These are phyloP conservation scores for Ditula angustiorana DNA, from an alignment of 2,888 invertebrate genomes.

Conservation along the genomic window DNA sequence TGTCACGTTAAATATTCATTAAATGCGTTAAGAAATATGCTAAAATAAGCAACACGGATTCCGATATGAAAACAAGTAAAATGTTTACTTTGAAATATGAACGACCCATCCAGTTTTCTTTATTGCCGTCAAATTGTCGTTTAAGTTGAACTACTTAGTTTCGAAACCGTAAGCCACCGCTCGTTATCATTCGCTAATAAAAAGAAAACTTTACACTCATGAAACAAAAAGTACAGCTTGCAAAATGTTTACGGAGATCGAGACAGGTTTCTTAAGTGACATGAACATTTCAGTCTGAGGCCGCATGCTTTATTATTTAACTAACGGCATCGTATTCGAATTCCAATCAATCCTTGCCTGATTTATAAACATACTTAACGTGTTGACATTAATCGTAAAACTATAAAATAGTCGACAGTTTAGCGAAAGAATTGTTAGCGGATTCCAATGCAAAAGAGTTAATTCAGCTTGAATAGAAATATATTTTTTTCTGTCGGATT, in stretches of 20 bases:
- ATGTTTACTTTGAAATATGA: slow-evolving; percentile 6
- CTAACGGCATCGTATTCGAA: slow-evolving; percentile 59
- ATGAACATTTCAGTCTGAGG: slow-evolving; percentile 4
- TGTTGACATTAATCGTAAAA: slow-evolving; percentile 54
- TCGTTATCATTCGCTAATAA: slow-evolving; percentile 33
- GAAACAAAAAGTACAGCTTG: slow-evolving; percentile 8
- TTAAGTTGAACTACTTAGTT: slow-evolving; percentile 26
- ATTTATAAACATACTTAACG: slow-evolving; percentile 57
- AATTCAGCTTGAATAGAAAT: neutral
- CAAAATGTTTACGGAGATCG: slow-evolving; percentile 6
- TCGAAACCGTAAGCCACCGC: slow-evolving; percentile 26
- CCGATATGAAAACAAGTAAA: slow-evolving; percentile 1
- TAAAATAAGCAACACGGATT: neutral
- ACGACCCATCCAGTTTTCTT: slow-evolving; percentile 17
- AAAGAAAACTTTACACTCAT: slow-evolving; percentile 26
- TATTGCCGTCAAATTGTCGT: slow-evolving; percentile 19
- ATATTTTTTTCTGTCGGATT: neutral
- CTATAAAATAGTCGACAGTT: slow-evolving; percentile 33
- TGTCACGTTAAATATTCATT: slow-evolving; percentile 22
- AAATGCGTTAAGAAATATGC: slow-evolving; percentile 4
- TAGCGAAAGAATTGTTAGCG: neutral
- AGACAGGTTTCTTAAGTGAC: slow-evolving; percentile 27
- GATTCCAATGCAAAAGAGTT: neutral
- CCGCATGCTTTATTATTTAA: slow-evolving; percentile 65
- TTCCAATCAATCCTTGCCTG: slow-evolving; percentile 59